Conservation (phyloP, 2,888 invertebrate species). For the Mechanitis messenoides region DNA sequence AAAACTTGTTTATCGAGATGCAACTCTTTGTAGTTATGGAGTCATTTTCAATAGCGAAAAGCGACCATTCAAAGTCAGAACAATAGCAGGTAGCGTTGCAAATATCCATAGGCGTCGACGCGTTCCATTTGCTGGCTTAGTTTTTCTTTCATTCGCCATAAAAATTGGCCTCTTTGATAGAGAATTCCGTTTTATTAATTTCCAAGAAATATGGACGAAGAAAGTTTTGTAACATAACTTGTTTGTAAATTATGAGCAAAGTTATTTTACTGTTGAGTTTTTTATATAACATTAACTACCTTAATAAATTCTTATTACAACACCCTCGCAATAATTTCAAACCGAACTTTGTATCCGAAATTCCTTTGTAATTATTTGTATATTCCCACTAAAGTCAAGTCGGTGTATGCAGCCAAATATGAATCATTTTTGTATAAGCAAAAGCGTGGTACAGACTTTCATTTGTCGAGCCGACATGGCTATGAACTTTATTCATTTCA, state of each 20-base stretch:
- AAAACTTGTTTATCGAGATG: conserved; percentile 12
- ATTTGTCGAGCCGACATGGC: conserved; percentile 15
- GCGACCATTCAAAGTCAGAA: conserved; percentile 17
- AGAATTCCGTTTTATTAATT: conserved; percentile 19
- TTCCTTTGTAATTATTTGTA: background rate
- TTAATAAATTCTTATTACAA: conserved; percentile 1
- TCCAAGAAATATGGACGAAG: conserved; percentile 2
- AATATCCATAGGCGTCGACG: conserved; percentile 20
- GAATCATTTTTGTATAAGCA: conserved; percentile 6
- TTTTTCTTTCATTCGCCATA: conserved; percentile 23
- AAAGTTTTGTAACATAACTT: conserved; percentile 1
- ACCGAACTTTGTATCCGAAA: background rate
- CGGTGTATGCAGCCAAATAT: conserved; percentile 5
- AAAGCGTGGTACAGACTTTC: conserved; percentile 9
- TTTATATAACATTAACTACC: background rate
- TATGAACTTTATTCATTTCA: conserved; percentile 20
- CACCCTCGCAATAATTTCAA: background rate
- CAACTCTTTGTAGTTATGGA: conserved; percentile 17
- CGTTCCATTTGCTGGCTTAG: conserved; percentile 19
- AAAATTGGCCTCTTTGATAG: conserved; percentile 20
- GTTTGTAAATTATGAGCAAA: background rate
- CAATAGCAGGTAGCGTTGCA: conserved; percentile 22
- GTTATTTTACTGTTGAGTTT: background rate
- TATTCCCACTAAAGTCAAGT: background rate
- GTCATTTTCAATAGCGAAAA: conserved; percentile 18